phyloP scores from a whole-genome alignment of 2,888 invertebrate genomes.

The Pherbina coryleti region DNA sequence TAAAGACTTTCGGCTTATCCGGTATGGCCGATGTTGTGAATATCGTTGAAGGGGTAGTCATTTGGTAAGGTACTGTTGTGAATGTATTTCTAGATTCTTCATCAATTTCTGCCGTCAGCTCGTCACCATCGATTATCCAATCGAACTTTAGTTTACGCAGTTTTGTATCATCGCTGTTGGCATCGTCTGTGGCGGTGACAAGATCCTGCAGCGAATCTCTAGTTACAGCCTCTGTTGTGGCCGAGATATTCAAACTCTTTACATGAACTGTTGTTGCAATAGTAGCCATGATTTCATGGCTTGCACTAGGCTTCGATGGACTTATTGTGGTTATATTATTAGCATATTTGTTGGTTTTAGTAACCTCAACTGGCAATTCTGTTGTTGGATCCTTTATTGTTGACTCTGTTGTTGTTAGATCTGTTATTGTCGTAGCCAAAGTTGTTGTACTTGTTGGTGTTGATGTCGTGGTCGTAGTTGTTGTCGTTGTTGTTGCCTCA shows the following conservation, averaged over 20 bases:
- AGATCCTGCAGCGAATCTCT: constrained; percentile 1
- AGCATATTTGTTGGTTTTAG: background rate
- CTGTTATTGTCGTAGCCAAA: background rate
- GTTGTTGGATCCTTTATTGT: background rate
- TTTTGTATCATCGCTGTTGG: constrained; percentile 37
- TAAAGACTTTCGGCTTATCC: constrained; percentile 52
- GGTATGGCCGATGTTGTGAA: constrained; percentile 39
- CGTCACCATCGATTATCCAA: constrained; percentile 48
- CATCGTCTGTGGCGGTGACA: constrained; percentile 20
- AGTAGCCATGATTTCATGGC: background rate
- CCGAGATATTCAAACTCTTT: background rate
- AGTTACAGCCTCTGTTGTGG: background rate
- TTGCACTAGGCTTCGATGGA: too few relatives aligned
- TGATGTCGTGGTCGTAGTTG: background rate
- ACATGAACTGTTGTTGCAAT: background rate
- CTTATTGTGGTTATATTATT: background rate
- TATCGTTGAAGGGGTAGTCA: constrained; percentile 16
- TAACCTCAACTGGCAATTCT: background rate
- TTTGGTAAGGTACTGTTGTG: background rate
- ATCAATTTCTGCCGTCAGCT: constrained; percentile 30
- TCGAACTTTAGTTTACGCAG: constrained; percentile 48
- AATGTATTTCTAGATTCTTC: background rate
- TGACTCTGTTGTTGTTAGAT: too few relatives aligned
- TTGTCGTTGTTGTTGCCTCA: constrained; percentile 31
- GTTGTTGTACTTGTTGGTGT: background rate